phyloP scores from a whole-genome alignment of 2,113 vertebrate species.

The Acinonyx jubatus region DNA sequence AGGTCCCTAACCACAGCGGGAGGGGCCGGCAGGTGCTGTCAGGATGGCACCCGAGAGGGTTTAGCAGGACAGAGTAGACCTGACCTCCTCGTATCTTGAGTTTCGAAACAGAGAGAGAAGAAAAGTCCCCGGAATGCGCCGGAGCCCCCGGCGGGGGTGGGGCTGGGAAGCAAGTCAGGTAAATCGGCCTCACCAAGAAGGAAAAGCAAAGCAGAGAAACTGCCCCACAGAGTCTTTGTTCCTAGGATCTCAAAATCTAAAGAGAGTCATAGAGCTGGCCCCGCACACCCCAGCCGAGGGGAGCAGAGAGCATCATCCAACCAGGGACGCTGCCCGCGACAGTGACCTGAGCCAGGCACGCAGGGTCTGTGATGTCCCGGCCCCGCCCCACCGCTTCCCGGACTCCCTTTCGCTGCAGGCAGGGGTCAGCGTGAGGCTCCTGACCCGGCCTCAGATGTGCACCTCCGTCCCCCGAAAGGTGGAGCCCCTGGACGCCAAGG shows the following conservation, averaged over 20 bases:
- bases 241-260: no score
- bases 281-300: no score
- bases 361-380: rapidly evolving
- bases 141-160: not conserved
- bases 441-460: rapidly evolving
- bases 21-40: not conserved
- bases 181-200: not conserved
- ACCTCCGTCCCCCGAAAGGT: not conserved
- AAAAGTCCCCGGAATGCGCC: not conserved
- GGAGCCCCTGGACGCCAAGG: not conserved
- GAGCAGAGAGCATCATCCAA: not conserved
- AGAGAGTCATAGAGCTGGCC: rapidly evolving
- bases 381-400: not conserved
- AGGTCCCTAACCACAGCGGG: not conserved
- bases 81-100: not conserved
- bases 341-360: rapidly evolving
- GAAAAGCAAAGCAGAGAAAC: not conserved
- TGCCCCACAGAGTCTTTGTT: not conserved
- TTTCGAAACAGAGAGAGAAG: slow-evolving; percentile 28
- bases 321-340: rapidly evolving
- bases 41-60: not conserved
- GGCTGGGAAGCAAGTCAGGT: not conserved
- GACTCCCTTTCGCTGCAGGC: not conserved
- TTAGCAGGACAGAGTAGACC: not conserved
- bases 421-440: no score